These are phyloP conservation scores for Fringilla coelebs DNA, from an alignment of 2,797 vertebrate species.

Conservation along the genomic window DNA sequence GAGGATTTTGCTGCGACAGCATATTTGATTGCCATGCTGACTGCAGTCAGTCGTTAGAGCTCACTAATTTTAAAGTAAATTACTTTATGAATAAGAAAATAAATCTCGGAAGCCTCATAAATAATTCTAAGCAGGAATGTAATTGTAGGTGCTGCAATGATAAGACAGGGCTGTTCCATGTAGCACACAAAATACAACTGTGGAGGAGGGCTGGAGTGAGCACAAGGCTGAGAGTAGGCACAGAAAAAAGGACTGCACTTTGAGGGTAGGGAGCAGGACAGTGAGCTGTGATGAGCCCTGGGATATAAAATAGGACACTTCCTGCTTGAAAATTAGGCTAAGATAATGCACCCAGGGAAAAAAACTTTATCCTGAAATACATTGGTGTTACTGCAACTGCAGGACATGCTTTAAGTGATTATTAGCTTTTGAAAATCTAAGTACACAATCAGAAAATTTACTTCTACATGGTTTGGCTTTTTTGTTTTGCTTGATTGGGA, in stretches of 20 bases:
- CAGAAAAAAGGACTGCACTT: background rate
- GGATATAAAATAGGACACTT: background rate
- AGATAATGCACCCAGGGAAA: background rate
- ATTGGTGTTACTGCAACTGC: background rate
- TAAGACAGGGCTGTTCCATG: background rate
- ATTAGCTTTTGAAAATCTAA: background rate
- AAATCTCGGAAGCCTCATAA: background rate
- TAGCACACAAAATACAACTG: background rate
- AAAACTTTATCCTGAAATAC: background rate
- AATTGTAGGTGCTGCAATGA: background rate
- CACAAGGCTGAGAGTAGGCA: background rate
- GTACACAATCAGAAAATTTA: background rate
- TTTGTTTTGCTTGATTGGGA: background rate
- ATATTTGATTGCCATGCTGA: background rate
- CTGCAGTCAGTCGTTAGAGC: background rate
- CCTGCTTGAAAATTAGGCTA: background rate
- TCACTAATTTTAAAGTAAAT: background rate
- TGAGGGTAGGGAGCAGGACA: background rate
- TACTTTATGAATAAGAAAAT: constrained; percentile 10
- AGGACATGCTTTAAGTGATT: background rate
- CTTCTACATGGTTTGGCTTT: background rate
- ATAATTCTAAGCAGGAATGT: background rate
- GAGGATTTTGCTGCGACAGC: background rate
- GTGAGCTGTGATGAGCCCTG: background rate
- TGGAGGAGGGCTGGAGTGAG: background rate